These are phyloP conservation scores for Phalacrocorax brasilianus DNA, from an alignment of 2,113 vertebrate genomes.

Conservation along the genomic window DNA sequence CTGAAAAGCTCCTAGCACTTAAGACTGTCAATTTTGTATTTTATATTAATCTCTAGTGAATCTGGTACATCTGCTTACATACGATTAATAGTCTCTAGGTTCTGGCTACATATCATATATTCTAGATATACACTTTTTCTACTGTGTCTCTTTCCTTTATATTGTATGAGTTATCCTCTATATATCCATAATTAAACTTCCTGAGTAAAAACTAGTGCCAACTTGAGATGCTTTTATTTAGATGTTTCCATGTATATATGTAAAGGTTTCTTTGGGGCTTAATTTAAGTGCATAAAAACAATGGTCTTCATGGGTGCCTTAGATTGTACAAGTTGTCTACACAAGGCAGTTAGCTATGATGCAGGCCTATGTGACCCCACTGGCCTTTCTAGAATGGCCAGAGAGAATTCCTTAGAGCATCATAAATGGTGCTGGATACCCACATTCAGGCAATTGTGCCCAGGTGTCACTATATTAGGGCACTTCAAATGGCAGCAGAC, in stretches of 20 bases:
- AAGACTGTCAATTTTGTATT: not conserved
- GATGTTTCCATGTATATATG: not conserved
- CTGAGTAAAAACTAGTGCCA: not conserved
- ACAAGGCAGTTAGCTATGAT: not conserved
- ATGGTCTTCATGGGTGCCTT: not conserved
- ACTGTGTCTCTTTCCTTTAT: not conserved
- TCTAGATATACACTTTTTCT: not conserved
- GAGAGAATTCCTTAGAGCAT: not conserved
- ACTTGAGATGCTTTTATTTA: not conserved
- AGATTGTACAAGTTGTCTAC: not conserved
- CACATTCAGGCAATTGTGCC: not conserved
- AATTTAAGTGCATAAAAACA: not conserved
- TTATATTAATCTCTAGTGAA: not conserved
- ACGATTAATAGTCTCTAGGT: not conserved
- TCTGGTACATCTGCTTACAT: not conserved
- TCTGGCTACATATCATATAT: not conserved
- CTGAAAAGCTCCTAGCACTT: not conserved
- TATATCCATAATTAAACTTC: not conserved
- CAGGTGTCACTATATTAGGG: rapidly evolving
- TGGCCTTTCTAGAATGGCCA: not conserved
- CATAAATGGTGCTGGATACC: not conserved
- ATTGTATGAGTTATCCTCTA: not conserved
- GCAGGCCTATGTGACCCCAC: rapidly evolving
- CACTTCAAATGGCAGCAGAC: not conserved
- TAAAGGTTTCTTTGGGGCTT: not conserved